A percentile compares a stretch with the other conserved stretches of the same genome.
phyloP scores from a whole-genome alignment of 2,797 vertebrate genomes.

The Paramormyrops hopkinsi region DNA sequence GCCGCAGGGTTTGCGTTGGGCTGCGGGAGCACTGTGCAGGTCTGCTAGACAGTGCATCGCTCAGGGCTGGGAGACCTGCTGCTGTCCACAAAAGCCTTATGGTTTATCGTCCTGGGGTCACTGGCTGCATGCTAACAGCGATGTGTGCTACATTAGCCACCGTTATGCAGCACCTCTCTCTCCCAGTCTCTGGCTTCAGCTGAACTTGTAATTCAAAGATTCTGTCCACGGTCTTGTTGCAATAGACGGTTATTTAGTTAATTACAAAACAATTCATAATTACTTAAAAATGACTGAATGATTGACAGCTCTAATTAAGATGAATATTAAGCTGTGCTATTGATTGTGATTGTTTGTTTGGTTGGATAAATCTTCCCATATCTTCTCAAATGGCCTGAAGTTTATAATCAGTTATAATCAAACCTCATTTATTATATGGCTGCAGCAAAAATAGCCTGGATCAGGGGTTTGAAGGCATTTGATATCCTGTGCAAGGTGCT shows the following conservation, averaged over 20 bases:
- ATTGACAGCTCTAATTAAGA: background rate
- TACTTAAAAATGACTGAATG: background rate
- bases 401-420: conserved; percentile 5
- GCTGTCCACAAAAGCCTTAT: background rate
- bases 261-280: background rate
- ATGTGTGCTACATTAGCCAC: background rate
- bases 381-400: background rate
- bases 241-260: background rate
- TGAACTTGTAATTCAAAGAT: background rate
- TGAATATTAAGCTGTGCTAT: background rate
- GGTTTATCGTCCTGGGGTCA: background rate
- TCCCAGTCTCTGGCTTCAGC: background rate
- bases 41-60: background rate
- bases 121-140: background rate
- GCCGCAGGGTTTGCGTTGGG: background rate
- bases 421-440: background rate
- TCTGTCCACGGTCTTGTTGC: background rate
- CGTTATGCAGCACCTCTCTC: background rate
- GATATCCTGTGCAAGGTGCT: background rate
- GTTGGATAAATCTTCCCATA: background rate
- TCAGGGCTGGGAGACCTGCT: background rate
- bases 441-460: background rate
- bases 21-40: background rate
- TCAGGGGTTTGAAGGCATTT: background rate
- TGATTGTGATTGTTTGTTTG: background rate